A percentile compares a stretch with the other conserved stretches of the same genome.
These are phyloP conservation scores for Acipenser transmontanus DNA, from an alignment of 2,797 vertebrate genomes.

Conservation along the genomic window DNA sequence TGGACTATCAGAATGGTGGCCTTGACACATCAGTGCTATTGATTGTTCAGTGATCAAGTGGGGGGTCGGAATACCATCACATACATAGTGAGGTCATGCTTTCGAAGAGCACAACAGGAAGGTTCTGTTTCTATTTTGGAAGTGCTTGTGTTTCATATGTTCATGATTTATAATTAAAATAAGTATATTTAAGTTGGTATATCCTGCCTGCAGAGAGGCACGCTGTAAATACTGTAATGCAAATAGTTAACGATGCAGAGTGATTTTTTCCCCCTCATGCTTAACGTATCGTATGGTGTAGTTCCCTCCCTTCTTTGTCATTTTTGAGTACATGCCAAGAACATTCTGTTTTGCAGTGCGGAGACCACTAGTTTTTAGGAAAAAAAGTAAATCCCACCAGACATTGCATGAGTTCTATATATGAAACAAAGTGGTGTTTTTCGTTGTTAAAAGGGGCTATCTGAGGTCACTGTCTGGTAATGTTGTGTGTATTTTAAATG, in stretches of 20 bases:
- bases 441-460: slow-evolving; percentile 43
- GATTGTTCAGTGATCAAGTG: not conserved
- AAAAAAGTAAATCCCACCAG: slow-evolving; percentile 50
- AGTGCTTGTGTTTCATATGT: not conserved
- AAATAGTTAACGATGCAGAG: slow-evolving; percentile 26
- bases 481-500: not conserved
- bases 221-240: too few relatives aligned
- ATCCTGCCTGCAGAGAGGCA: too few relatives aligned
- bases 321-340: slow-evolving; percentile 64
- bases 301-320: slow-evolving; percentile 55
- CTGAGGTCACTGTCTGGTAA: slow-evolving; percentile 36
- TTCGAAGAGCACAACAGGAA: not conserved
- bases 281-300: slow-evolving; percentile 56
- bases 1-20: not conserved
- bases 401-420: slow-evolving; percentile 36
- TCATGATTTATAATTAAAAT: too few relatives aligned
- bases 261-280: slow-evolving; percentile 18
- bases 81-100: not conserved
- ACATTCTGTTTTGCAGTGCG: slow-evolving; percentile 63
- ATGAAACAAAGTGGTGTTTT: slow-evolving; percentile 42
- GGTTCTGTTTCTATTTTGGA: not conserved
- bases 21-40: not conserved
- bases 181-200: too few relatives aligned
- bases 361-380: slow-evolving; percentile 38
- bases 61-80: not conserved